These are phyloP conservation scores for Slavum lentiscoides DNA, from an alignment of 2,888 invertebrate genomes.

Conservation along the genomic window DNA sequence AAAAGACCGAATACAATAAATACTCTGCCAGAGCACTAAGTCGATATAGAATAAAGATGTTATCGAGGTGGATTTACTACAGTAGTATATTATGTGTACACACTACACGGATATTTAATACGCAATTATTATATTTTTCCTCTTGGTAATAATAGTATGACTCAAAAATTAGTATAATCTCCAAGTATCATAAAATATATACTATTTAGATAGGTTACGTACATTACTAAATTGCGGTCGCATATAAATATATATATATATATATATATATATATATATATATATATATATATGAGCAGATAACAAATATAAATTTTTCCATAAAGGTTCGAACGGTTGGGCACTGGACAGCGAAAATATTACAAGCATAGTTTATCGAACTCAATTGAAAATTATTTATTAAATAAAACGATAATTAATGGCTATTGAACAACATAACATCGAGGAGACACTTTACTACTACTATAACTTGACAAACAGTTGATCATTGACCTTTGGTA, in stretches of 20 bases:
- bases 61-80: not conserved
- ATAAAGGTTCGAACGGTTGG: not conserved
- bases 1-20: not conserved
- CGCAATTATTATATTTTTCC: not conserved
- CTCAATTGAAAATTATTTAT: not conserved
- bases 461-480: too few relatives aligned
- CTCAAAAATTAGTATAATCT: not conserved
- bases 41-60: not conserved
- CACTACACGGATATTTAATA: not conserved
- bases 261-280: too few relatives aligned
- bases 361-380: not conserved
- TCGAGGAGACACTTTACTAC: too few relatives aligned
- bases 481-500: too few relatives aligned
- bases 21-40: not conserved
- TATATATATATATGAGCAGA: too few relatives aligned
- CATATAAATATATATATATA: too few relatives aligned
- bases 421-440: too few relatives aligned
- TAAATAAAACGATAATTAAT: conserved; percentile 1
- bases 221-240: not conserved
- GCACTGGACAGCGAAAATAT: not conserved
- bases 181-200: not conserved
- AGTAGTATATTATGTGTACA: not conserved
- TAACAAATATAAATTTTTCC: not conserved
- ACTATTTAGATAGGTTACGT: not conserved
- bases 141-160: not conserved